These are phyloP conservation scores for Sympetrum striolatum DNA, from an alignment of 2,888 invertebrate species.

Conservation along the genomic window DNA sequence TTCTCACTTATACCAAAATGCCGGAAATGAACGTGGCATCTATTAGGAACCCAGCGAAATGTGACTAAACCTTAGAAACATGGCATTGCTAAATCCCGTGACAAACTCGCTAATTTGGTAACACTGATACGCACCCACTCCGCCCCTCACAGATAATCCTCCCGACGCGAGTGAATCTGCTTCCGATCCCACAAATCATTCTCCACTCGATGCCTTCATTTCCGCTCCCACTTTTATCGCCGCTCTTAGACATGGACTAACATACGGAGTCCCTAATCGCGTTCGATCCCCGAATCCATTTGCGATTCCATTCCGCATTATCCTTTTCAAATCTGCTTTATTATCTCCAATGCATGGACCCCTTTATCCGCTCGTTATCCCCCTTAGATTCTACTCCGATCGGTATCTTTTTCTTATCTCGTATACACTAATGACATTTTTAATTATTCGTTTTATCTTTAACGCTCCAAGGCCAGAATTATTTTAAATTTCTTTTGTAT, in stretches of 20 bases:
- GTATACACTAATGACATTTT: background rate
- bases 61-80: no score
- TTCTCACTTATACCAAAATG: no score
- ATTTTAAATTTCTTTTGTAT: no score
- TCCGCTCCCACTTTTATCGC: background rate
- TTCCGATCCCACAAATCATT: background rate
- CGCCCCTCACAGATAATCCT: background rate
- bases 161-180: background rate
- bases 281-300: background rate
- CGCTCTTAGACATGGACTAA: background rate
- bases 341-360: background rate
- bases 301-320: background rate
- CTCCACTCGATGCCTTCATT: background rate
- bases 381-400: no score
- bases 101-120: background rate
- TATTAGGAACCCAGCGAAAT: no score
- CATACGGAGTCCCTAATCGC: background rate
- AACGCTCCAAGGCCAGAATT: no score
- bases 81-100: background rate
- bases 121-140: background rate
- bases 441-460: background rate
- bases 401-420: background rate
- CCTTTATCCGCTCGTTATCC: no score
- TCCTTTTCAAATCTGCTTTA: background rate
- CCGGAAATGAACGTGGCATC: no score